Base-by-base conservation (phyloP, 2,797 vertebrate genomes). In the Fistularia tabacaria region DNA sequence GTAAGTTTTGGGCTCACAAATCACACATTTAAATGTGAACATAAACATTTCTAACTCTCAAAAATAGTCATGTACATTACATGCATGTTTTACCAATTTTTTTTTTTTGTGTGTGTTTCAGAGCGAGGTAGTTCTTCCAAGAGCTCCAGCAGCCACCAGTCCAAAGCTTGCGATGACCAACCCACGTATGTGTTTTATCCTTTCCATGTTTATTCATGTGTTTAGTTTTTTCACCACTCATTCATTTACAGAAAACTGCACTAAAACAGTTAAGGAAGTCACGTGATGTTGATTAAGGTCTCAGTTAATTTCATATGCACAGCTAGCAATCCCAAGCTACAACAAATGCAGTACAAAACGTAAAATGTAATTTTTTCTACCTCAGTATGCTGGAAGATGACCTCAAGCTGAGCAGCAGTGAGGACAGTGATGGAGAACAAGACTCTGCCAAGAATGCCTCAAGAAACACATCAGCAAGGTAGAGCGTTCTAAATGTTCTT, bases 381-480 rank as follows among this genome's bases (percentile, higher is more conserved):
- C 60, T 87, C 61, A 97, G 95, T 66, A 92, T 90, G 90, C 90
- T 99, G 85, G 94, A 95, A 84, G 94, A 98, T 80, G 97, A 99
- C 86, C 91, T 99, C 82, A 98, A 94, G 74, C 89, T 99, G 25
- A 99, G 95, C 92, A 99, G 95, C 87, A 98, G 95, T 49, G 97
- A 99, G 87, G 97, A 99, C 83, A 98, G 96, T 59, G 97, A 99
- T 81, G 94, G 88, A 77, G 96, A 98, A 76, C 96, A 97, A 84
- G 95, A 96, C 74, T 92, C 93, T 12, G 91, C 94, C 81, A 99
- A 99, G 88, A 93, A 93, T 7, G 81, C 93, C 74, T 93, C 95
- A 77, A 92, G 94, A 80, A 96, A 92, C 85, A 91, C 92, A 67
- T 94, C 96, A 72, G 93, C 93, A 84, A 98, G 97, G 97, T 98